A percentile compares a stretch with the other conserved stretches of the same genome.
phyloP scores from a whole-genome alignment of 2,797 vertebrate species.

The Euthynnus affinis region DNA sequence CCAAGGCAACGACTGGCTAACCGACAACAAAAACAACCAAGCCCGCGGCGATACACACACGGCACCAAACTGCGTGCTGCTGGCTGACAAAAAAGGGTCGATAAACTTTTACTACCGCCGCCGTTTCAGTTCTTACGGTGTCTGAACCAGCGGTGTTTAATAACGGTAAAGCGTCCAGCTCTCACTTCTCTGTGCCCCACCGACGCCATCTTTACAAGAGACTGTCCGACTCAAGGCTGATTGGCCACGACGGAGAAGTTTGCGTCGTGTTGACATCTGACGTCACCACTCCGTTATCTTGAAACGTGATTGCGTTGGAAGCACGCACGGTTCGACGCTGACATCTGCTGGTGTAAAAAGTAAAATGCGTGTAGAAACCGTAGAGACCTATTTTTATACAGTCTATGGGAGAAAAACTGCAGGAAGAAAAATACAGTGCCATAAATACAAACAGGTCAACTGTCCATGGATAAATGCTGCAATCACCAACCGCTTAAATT shows the following conservation, averaged over 20 bases:
- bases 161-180: conserved; percentile 60
- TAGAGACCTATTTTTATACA: too few species aligned
- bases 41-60: background rate
- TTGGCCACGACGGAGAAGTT: conserved; percentile 66
- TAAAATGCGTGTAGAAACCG: background rate
- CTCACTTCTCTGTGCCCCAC: conserved; percentile 57
- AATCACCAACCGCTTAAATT: too few species aligned
- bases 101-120: conserved; percentile 14
- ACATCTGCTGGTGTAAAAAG: conserved; percentile 39
- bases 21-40: conserved; percentile 58
- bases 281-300: conserved; percentile 67
- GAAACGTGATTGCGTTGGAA: background rate
- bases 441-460: too few species aligned
- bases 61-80: background rate
- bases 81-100: conserved; percentile 9
- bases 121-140: conserved; percentile 36
- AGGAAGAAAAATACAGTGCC: background rate
- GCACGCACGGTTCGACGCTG: conserved; percentile 26
- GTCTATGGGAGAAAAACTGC: too few species aligned
- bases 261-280: conserved; percentile 76
- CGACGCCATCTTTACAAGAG: conserved; percentile 86
- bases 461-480: background rate
- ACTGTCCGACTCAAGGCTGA: conserved; percentile 70
- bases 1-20: conserved; percentile 34
- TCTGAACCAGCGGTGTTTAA: conserved; percentile 58